Evolutionary conservation across 2,888 invertebrate genomes (phyloP).

Genomic region (Megalurothrips usitatus): DNA sequence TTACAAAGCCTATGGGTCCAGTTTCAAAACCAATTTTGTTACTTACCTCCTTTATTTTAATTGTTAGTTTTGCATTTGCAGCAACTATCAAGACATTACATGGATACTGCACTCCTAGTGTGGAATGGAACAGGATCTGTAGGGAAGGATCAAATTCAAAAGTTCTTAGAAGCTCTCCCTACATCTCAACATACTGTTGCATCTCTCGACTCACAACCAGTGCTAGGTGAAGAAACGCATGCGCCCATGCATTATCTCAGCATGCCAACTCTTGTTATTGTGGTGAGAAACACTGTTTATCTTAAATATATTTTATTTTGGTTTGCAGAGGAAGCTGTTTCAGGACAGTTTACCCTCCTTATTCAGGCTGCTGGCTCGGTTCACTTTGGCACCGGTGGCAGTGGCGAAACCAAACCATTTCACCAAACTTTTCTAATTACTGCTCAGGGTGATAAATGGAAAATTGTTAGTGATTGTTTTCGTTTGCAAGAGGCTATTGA

Average conservation of each 20-base stretch:
- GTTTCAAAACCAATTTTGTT: background rate
- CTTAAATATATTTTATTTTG: constrained; percentile 29
- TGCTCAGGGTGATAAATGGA: constrained; percentile 78
- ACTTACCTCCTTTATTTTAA: constrained; percentile 19
- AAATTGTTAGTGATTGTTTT: constrained; percentile 85
- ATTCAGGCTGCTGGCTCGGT: constrained; percentile 81
- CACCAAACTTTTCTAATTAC: constrained; percentile 85
- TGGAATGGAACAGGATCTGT: constrained; percentile 89
- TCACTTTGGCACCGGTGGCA: constrained; percentile 51
- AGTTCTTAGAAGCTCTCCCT: constrained; percentile 80
- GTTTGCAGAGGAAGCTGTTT: constrained; percentile 62
- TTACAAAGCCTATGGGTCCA: background rate
- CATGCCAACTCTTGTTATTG: too few relatives aligned
- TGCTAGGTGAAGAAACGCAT: constrained; percentile 52
- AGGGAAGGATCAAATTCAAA: constrained; percentile 77
- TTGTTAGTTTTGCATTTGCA: constrained; percentile 43
- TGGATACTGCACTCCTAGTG: constrained; percentile 75
- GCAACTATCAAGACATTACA: constrained; percentile 74
- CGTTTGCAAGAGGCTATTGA: constrained; percentile 59
- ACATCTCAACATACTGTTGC: constrained; percentile 69
- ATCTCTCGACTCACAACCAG: constrained; percentile 83
- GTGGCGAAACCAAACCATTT: constrained; percentile 51
- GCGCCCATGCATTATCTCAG: too few relatives aligned
- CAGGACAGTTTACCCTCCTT: constrained; percentile 72
- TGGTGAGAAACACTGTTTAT: background rate